Conservation (phyloP, 2,888 invertebrate species). For the Eristalis arbustorum region DNA sequence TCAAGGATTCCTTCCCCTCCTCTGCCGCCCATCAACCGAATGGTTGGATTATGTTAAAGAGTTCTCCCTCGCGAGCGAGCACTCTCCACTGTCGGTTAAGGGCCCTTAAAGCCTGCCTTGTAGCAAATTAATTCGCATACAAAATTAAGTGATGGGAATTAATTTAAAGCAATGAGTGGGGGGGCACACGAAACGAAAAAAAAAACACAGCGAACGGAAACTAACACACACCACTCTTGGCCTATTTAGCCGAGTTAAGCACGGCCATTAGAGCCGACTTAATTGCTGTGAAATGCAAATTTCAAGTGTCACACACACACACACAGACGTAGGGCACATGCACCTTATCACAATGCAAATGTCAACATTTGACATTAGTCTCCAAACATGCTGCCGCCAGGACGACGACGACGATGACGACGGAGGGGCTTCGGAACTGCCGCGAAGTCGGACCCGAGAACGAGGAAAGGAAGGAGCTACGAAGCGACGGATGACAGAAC, state of each 20-base stretch:
- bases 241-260: slow-evolving; percentile 38
- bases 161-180: slow-evolving; percentile 38
- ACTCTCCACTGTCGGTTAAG: slow-evolving; percentile 5
- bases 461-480: neutral
- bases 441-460: neutral
- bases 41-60: slow-evolving; percentile 59
- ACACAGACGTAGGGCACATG: neutral
- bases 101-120: slow-evolving; percentile 49
- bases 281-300: slow-evolving; percentile 64
- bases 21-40: neutral
- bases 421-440: too few species aligned
- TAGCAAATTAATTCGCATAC: slow-evolving; percentile 64
- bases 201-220: too few species aligned
- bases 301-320: neutral
- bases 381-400: slow-evolving; percentile 20
- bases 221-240: slow-evolving; percentile 23
- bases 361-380: slow-evolving; percentile 60
- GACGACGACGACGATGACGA: neutral
- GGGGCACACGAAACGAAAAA: neutral
- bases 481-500: neutral
- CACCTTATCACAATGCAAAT: slow-evolving; percentile 47
- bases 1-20: slow-evolving; percentile 6
- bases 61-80: neutral
- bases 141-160: slow-evolving; percentile 61
- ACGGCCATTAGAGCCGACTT: slow-evolving; percentile 33